Percentiles rank a stretch among this genome's conserved stretches.
These are phyloP conservation scores for Ptychochromis oligacanthus DNA, from an alignment of 2,113 vertebrate species.

Conservation along the genomic window DNA sequence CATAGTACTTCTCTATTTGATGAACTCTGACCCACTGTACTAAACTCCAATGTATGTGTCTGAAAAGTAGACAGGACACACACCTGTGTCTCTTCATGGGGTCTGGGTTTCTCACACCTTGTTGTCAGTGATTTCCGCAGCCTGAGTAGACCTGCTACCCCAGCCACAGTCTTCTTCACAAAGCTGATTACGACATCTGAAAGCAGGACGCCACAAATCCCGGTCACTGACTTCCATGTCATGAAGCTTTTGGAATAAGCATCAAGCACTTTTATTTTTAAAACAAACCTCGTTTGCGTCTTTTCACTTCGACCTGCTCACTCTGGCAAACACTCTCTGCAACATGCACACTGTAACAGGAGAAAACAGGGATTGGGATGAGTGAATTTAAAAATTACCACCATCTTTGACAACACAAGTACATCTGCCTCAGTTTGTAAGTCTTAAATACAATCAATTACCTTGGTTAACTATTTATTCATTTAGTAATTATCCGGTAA, in stretches of 20 bases:
- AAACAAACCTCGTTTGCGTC: constrained; percentile 75
- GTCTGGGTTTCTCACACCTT: constrained; percentile 37
- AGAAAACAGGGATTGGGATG: background rate
- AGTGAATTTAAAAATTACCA: background rate
- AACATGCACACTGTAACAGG: constrained; percentile 72
- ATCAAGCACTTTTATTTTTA: background rate
- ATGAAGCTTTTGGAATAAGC: background rate
- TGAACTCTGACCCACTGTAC: background rate
- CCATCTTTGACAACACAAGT: background rate
- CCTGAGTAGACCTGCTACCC: constrained; percentile 76
- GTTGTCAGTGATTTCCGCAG: constrained; percentile 46
- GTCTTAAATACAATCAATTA: background rate
- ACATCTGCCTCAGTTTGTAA: no score
- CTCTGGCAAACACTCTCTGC: constrained; percentile 63
- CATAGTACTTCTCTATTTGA: background rate
- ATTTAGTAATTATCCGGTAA: background rate
- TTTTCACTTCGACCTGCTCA: constrained; percentile 76
- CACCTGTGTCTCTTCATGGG: constrained; percentile 68
- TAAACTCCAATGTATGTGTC: background rate
- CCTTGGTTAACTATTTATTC: no score
- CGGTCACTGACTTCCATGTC: background rate
- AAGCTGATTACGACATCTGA: constrained; percentile 80
- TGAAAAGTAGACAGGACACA: background rate
- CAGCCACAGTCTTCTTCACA: constrained; percentile 78
- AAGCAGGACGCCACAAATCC: background rate